Base-by-base conservation (phyloP, 2,797 vertebrate species). In the Melanotaenia parkinsoni region DNA sequence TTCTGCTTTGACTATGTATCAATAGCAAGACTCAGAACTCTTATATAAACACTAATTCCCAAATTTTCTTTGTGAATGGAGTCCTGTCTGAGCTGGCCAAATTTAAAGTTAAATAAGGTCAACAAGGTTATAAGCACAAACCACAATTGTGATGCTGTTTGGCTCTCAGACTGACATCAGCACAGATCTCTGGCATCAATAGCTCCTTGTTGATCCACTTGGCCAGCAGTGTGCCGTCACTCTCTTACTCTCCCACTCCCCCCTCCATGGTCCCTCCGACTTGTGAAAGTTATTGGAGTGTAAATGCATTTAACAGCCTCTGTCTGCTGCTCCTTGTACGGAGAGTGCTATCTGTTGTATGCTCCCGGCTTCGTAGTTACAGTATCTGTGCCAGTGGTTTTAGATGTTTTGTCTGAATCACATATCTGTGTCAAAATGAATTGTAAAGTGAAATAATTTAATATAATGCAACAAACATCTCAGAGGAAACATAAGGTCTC, bases 211-310 rank as follows among this genome's bases (percentile, higher is more conserved):
- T 88, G 89, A 89, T 91, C 79, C 67, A 63, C 80, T 85, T 81
- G 85, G 81, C 86, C 67, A 60, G 75, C 67, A 58, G 68, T 81
- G 77, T 80, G 71, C 63, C 50, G 61, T 80, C 70, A 78, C 78
- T 63, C 70, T 32, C 59, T 40, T 68, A 54, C 33, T 68, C 63
- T 65, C 45, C 64, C 37, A 40, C 70, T 53, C 72, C 51, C 63
- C 68, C 28, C 75, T 70, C 74, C 69, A 62, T 71, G 47, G 69
- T 74, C 80, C 81, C 75, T 85, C 72, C 84, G 77, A 90, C 87
- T 90, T 87, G 91, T 86, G 87, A 92, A 92, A 88, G 83, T 93
- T 93, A 92, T 90, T 91, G 86, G 89, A 90, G 90, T 91, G 89
- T 91, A 90, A 91, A 90, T 91, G 87, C 66, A n/a, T 89, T 91